Evolutionary conservation across 2,113 vertebrate species (phyloP).

Genomic region (Trochalopteron elliotii): DNA sequence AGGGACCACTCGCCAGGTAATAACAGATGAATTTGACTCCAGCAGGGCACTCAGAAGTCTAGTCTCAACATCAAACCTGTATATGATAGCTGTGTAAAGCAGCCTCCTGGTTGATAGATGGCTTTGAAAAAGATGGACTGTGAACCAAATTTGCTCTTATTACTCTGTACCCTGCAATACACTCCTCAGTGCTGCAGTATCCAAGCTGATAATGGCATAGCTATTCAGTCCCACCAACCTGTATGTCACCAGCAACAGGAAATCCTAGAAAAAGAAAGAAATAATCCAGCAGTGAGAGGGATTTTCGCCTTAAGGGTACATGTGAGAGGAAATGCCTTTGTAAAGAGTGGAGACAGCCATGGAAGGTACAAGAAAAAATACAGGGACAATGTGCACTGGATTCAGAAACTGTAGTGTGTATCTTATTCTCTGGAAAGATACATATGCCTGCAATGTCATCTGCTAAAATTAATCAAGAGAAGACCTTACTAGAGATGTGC

Average conservation of each 20-base stretch:
- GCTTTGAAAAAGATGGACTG: not conserved
- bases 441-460: not conserved
- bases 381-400: not conserved
- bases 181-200: not conserved
- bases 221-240: not conserved
- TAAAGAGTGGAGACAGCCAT: not conserved
- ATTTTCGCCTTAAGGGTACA: not conserved
- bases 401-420: not conserved
- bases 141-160: conserved; percentile 14
- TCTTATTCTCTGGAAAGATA: not conserved
- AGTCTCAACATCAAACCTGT: not conserved
- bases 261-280: not conserved
- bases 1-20: not conserved
- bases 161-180: not conserved
- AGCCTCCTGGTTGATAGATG: not conserved
- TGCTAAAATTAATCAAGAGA: not conserved
- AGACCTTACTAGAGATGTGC: not conserved
- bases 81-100: not conserved
- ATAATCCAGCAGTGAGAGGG: not conserved
- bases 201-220: not conserved
- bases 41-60: not conserved
- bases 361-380: not conserved
- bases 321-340: not conserved
- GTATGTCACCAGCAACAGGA: not conserved
- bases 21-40: not conserved